Conservation (phyloP, 2,113 vertebrate species). For the Oreochromis spilurus region DNA sequence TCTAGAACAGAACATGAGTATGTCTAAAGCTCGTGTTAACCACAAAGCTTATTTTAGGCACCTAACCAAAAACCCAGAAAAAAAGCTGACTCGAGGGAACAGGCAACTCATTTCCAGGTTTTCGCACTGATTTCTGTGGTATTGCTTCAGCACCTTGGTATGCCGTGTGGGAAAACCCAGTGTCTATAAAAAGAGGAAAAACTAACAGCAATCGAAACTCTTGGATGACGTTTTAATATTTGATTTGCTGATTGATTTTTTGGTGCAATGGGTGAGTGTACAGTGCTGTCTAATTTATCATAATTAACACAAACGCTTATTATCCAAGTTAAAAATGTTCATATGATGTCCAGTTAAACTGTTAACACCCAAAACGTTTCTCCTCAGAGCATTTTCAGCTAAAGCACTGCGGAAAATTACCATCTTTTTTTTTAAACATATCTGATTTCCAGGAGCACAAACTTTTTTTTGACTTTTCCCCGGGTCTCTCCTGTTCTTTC, state of each 20-base stretch:
- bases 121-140: not conserved
- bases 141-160: rapidly evolving
- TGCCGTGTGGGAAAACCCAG: rapidly evolving
- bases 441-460: not conserved
- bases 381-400: not conserved
- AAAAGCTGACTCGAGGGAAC: not conserved
- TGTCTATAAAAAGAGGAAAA: not conserved
- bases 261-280: not conserved
- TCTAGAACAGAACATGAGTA: rapidly evolving
- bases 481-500: not conserved
- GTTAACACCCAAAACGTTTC: not conserved
- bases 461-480: rapidly evolving
- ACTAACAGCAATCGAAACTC: not conserved
- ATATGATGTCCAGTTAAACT: not conserved
- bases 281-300: not conserved
- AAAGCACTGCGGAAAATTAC: rapidly evolving
- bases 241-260: not conserved
- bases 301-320: not conserved
- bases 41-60: not conserved
- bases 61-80: not conserved
- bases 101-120: not conserved
- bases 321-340: not conserved
- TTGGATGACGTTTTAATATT: not conserved
- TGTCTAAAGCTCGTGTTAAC: not conserved
- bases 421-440: not conserved